Base-by-base conservation (phyloP, 1,140 invertebrate species). In the Halyomorpha halys region DNA sequence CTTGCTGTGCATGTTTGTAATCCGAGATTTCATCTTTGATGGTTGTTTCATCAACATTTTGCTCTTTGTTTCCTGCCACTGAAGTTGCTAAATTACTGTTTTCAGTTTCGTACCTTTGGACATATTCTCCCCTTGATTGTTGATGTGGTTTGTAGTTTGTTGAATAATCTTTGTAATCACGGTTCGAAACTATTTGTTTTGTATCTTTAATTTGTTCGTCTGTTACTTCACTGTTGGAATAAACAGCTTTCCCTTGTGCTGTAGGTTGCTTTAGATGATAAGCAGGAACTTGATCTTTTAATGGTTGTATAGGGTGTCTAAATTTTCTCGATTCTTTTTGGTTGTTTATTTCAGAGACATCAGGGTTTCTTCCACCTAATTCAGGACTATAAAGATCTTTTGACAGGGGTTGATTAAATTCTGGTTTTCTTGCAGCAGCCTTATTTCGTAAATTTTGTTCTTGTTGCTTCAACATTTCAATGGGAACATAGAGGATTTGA, bases 401-500 rank as follows among this genome's bases (percentile, higher is more conserved):
- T 9, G 19, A 13, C 1, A 49, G 21, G 5, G 47, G n/a, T 14
- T 49, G 47, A 19, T 21, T 49, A 19, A 19, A 18, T 19, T 49
- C 47, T 49, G n/a, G 47, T 19, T 49, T 49, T 49, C 21, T 13
- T 19, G 2, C 47, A 5, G 2, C 47, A 5, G 53, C 53, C 11
- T 21, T 15, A 23, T 25, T 21, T 56, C 53, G 27, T 56, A 53
- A 49, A 76, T 76, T 6, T 66, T 16, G 44, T 76, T 73, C 62
- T 71, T 66, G 82, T 79, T 73, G 82, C 79, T 61, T 81, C 82
- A 14, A 90, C 0, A 84, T 85, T 71, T 91, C 87, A 34, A 88
- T 77, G 15, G 88, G 88, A 3, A 91, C 86, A 70, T 90, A 91
- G 0, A 90, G 75, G 53, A 90, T 71, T 72, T 90, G 86, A 16